Evolutionary conservation across 2,113 vertebrate species (phyloP), one percentile per base, ranked within the genome.

Genomic region (Gavialis gangeticus): DNA sequence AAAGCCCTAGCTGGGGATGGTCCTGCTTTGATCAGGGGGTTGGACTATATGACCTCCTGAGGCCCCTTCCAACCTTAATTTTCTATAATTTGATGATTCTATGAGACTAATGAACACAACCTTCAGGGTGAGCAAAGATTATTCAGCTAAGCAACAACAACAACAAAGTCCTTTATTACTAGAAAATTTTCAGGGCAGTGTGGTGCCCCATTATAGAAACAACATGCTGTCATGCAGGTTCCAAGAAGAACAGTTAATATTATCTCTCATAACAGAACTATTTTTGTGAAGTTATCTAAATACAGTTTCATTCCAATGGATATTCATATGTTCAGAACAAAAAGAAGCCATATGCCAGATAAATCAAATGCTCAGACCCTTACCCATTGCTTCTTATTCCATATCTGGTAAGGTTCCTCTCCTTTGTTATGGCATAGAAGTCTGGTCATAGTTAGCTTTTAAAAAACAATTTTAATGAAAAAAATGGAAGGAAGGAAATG

Each of bases 211-310:
- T 3, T 18, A 76, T 3, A 30, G 18, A 67, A 59, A 54, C 3
- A 60, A 58, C 15, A 34, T 4, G 18, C 4, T 46, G 1, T 10
- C 67, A 12, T 60, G 21, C 12, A 79, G 34, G 66, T 83, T 94
- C 13, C 59, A 85, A 27, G 7, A 75, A 55, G 15, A 82, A 60
- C 83, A 54, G 22, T 37, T 34, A 84, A 80, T 17, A 16, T 24
- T 3, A 3, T 1, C 0, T 64, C 58, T 55, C 0, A 0, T 22
- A 88, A 90, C 4, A 54, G 84, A 88, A 67, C 1, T 2, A 4
- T 34, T 46, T 87, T 13, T 71, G 11, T 83, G 37, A 67, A n/a
- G n/a, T 66, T 56, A 83, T 56, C 62, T 54, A 76, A 13, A 24
- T 6, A 71, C 69, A 71, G 67, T 22, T 14, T 37, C 46, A 12